A percentile compares a stretch with the other conserved stretches of the same genome.
Evolutionary conservation across 1,140 invertebrate genomes (phyloP).

Genomic region (Stegodyphus mimosarum): DNA sequence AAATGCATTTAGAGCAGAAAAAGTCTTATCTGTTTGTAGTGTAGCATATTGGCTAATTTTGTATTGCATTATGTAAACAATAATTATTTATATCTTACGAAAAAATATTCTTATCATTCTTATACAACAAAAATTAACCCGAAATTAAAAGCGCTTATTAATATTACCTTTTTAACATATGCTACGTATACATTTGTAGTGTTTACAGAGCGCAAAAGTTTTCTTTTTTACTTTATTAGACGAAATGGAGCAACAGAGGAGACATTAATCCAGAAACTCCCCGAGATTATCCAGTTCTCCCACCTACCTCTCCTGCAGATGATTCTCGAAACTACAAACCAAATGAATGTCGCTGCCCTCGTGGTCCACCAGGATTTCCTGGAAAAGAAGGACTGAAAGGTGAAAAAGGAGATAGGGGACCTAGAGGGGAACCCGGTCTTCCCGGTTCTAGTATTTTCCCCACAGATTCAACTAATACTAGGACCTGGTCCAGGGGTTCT

Average conservation of each 20-base stretch:
- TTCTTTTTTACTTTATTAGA: neutral
- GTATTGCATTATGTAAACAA: too few relatives aligned
- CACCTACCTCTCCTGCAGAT: conserved; percentile 11
- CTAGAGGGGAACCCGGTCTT: conserved; percentile 21
- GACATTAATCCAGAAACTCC: conserved; percentile 28
- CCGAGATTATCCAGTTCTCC: neutral
- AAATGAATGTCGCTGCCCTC: conserved; percentile 29
- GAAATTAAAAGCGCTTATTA: too few relatives aligned
- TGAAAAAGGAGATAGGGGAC: conserved; percentile 5
- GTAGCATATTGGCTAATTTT: too few relatives aligned
- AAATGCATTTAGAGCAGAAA: too few relatives aligned
- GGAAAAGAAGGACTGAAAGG: conserved; percentile 37
- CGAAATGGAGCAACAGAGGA: neutral
- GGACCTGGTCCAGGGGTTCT: neutral
- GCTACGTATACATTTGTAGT: too few relatives aligned
- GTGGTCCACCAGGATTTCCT: conserved; percentile 21
- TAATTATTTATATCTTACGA: too few relatives aligned
- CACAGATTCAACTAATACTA: conserved; percentile 10
- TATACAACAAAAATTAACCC: too few relatives aligned
- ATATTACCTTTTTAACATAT: too few relatives aligned
- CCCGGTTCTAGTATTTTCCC: conserved; percentile 11
- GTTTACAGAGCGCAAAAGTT: too few relatives aligned
- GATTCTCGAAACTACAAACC: neutral
- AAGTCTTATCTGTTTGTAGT: too few relatives aligned
- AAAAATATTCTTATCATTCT: too few relatives aligned